Conservation (phyloP, 2,888 invertebrate species). For the Eupithecia subumbrata region DNA sequence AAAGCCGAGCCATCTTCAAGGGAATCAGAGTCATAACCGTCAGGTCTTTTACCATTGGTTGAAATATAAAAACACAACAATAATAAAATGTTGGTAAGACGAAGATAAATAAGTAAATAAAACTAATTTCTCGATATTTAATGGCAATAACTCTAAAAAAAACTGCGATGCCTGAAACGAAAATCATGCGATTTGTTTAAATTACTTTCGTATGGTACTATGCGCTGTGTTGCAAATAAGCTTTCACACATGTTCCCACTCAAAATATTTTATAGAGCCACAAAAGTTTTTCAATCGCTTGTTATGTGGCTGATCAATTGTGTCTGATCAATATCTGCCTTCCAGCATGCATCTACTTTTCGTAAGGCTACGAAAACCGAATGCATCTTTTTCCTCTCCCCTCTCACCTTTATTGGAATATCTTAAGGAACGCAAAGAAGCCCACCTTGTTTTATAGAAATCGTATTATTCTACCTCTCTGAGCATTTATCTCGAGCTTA, state of each 20-base stretch:
- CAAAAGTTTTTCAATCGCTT: too few relatives aligned
- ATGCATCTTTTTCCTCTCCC: neutral
- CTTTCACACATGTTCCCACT: neutral
- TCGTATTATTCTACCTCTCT: neutral
- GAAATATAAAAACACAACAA: too few relatives aligned
- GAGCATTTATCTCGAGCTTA: conserved; percentile 5
- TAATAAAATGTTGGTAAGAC: neutral
- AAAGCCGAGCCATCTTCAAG: too few relatives aligned
- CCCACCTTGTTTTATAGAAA: neutral
- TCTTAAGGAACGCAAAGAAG: neutral
- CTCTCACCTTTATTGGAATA: neutral
- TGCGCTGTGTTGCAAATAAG: conserved; percentile 68
- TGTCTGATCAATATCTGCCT: neutral
- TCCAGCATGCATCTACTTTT: neutral
- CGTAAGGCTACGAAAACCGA: neutral
- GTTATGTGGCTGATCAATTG: too few relatives aligned
- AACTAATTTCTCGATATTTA: conserved; percentile 21
- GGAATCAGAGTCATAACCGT: too few relatives aligned
- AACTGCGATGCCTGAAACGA: conserved; percentile 68
- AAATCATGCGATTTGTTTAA: conserved; percentile 79
- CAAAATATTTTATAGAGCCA: too few relatives aligned
- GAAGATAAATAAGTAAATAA: neutral
- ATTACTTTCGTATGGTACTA: conserved; percentile 81
- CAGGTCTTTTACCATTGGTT: too few relatives aligned
- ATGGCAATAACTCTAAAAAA: conserved; percentile 62